Percentiles rank a stretch among this genome's conserved stretches.
phyloP scores from a whole-genome alignment of 2,888 invertebrate genomes.

The Phanerotoma sp. region DNA sequence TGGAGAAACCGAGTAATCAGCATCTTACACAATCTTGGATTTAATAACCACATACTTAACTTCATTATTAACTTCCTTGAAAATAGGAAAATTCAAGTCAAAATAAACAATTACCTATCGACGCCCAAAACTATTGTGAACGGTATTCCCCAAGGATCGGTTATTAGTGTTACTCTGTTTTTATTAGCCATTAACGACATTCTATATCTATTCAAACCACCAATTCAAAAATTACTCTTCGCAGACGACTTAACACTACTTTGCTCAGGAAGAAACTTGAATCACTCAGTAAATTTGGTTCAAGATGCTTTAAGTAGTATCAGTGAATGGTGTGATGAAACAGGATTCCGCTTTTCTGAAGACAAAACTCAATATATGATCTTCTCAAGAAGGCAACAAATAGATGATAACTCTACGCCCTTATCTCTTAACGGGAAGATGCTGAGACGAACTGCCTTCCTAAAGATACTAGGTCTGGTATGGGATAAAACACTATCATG shows the following conservation, averaged over 20 bases:
- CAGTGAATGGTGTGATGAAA: not conserved
- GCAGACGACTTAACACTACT: conserved; percentile 23
- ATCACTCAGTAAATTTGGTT: conserved; percentile 3
- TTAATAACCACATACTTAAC: conserved; percentile 3
- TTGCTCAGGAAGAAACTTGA: conserved; percentile 21
- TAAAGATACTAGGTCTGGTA: conserved; percentile 12
- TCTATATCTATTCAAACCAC: not conserved
- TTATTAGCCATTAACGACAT: conserved; percentile 21
- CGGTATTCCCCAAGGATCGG: conserved; percentile 20
- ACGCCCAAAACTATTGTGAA: not conserved
- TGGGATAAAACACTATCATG: conserved; percentile 17
- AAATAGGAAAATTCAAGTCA: conserved; percentile 7
- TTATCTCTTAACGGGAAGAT: not conserved
- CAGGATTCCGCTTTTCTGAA: conserved; percentile 6
- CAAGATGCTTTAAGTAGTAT: conserved; percentile 10
- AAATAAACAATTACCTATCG: conserved; percentile 27
- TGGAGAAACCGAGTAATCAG: conserved; percentile 6
- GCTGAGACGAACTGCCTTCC: not conserved
- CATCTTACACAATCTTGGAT: not conserved
- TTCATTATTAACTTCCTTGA: conserved; percentile 11
- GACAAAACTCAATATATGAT: conserved; percentile 2
- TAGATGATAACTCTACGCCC: not conserved
- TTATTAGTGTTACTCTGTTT: conserved; percentile 17
- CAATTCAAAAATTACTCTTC: conserved; percentile 13
- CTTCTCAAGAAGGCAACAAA: not conserved